Base-by-base conservation (phyloP, 1,140 invertebrate genomes). In the Scaptomyza pallida region DNA sequence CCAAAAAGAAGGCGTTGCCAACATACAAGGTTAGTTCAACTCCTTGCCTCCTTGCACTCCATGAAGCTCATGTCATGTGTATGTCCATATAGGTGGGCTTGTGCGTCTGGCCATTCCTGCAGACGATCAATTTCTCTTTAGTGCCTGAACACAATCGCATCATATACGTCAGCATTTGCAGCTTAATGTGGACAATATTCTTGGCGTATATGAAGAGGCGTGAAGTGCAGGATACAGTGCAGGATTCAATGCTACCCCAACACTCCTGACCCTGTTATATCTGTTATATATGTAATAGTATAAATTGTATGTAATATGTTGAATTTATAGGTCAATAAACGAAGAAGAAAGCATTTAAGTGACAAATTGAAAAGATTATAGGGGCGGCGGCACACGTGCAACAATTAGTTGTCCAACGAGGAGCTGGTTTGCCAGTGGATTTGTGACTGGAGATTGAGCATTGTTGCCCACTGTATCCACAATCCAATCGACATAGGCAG, bases 141-240 rank as follows among this genome's bases (percentile, higher is more conserved):
- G 93, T 97, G 54, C 94, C 95, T 21, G 95, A 97, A 88, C 93
- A 93, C 75, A 96, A 97, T 91, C 93, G 96, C 68, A 95, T 97
- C 10, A 93, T 95, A n/a, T 96, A 96, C 85, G 96, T 97, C 17
- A 96, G 96, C 85, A 89, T 95, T 12, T 97, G 95, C 85, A 97
- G 96, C 92, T 93, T 97, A 50, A 90, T 96, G 63, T 97, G 96
- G 96, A 96, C 96, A 17, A 95, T 95, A 74, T 97, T 97, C 90
- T 92, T 97, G 51, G 95, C 96, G 0, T 97, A 97, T 76, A 96
- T 97, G 95, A 96, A 97, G 90, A 74, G 55, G n/a, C 72, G 55
- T 2, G 37, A 75, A 15, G 12, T 68, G 43, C 23, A 64, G 23
- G 3, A 51, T 17, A 10, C 19, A 15, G 67, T 43, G 12, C 3